These are phyloP conservation scores for Echinometra lucunter DNA, from an alignment of 53 echinoderm and acorn worm species.

Conservation along the genomic window DNA sequence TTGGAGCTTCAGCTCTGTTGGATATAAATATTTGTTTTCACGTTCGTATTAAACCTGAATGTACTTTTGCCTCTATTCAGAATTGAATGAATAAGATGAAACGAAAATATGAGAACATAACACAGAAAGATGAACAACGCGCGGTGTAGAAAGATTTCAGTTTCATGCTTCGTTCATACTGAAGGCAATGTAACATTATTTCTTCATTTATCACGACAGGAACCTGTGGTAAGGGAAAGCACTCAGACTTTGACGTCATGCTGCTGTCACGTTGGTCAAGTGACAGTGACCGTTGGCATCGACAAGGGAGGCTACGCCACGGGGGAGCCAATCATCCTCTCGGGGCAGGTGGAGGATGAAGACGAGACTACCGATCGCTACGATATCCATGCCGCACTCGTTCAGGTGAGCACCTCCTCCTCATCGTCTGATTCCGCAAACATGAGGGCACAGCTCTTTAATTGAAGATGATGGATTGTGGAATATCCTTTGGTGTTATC, in stretches of 20 bases:
- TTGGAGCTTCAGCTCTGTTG: no score
- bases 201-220: not conserved
- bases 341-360: constrained; percentile 61
- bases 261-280: constrained; percentile 71
- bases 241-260: constrained; percentile 60
- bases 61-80: no score
- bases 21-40: no score
- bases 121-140: no score
- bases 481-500: not conserved
- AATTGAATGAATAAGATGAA: no score
- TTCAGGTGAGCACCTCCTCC: constrained; percentile 58
- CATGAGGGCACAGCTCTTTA: constrained; percentile 36
- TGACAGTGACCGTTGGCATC: constrained; percentile 57
- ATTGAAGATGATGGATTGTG: no score
- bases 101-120: no score
- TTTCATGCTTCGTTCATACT: no score
- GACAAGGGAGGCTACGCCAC: constrained; percentile 76
- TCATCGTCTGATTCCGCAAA: no score
- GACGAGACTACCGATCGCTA: constrained; percentile 51
- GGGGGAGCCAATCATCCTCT: constrained; percentile 73
- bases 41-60: no score
- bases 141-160: no score
- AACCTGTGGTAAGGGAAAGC: constrained; percentile 57
- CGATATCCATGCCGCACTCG: constrained; percentile 62
- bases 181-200: not conserved